phyloP scores from a whole-genome alignment of 1,140 invertebrate species.

The Drosophila equinoxialis region DNA sequence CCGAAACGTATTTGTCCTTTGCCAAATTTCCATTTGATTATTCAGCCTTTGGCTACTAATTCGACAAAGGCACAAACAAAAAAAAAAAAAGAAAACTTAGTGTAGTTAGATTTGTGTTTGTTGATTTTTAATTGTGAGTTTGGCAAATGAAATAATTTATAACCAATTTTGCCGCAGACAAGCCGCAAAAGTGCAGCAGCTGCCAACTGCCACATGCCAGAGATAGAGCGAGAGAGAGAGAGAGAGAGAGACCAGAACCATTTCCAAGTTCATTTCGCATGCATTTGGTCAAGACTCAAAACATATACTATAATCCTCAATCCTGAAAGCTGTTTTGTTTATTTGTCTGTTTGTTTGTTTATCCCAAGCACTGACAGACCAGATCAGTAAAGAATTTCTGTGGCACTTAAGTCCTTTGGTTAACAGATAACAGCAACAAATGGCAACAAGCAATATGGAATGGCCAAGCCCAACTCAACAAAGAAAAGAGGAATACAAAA shows the following conservation, averaged over 20 bases:
- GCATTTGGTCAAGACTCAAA: not conserved
- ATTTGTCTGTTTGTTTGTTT: conserved; percentile 1
- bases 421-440: not conserved
- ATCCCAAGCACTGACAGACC: not conserved
- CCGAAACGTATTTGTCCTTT: conserved; percentile 15
- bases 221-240: no score
- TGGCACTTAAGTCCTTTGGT: not conserved
- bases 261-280: conserved; percentile 4
- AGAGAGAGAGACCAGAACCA: not conserved
- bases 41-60: conserved; percentile 17
- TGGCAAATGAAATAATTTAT: conserved; percentile 25
- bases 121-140: conserved; percentile 31
- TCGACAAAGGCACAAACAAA: not conserved
- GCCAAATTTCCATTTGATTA: conserved; percentile 7
- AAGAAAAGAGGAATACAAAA: no score
- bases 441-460: not conserved
- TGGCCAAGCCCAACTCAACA: not conserved
- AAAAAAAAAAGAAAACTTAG: not conserved
- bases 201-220: not conserved
- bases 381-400: not conserved
- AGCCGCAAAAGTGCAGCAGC: conserved; percentile 18
- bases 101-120: conserved; percentile 17
- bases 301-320: not conserved
- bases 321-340: not conserved
- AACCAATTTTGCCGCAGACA: conserved; percentile 4